Evolutionary conservation across 1,140 invertebrate species (phyloP).

Genomic region (Brachionus asplanchnoidis): DNA sequence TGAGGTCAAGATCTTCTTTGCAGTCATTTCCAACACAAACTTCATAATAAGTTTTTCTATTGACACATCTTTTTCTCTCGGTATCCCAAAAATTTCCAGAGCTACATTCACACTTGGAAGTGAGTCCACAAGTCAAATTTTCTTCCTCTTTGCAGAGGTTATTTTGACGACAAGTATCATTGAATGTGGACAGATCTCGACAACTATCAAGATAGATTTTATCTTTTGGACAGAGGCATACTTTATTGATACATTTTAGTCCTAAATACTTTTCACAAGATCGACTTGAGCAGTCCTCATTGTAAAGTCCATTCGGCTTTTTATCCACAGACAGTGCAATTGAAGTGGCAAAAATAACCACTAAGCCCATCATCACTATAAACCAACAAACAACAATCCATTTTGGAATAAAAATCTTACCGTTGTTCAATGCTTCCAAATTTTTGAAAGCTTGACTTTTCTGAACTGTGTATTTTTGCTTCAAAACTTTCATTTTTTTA

Average conservation of each 20-base stretch:
- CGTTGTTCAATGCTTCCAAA: neutral
- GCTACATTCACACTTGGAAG: neutral
- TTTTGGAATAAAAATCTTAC: neutral
- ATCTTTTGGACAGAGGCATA: neutral
- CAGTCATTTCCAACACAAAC: neutral
- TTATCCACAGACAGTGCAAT: neutral
- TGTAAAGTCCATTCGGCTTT: neutral
- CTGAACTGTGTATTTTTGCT: neutral
- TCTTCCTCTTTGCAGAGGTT: neutral
- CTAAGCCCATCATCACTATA: neutral
- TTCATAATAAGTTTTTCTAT: neutral
- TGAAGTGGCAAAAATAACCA: neutral
- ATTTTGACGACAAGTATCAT: neutral
- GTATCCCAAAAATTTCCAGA: neutral
- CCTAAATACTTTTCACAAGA: neutral
- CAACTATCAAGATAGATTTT: neutral
- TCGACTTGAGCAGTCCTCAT: neutral
- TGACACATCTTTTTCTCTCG: neutral
- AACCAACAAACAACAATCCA: neutral
- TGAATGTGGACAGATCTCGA: neutral
- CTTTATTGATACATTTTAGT: neutral
- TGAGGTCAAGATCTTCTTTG: neutral
- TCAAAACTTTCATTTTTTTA: neutral
- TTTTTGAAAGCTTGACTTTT: neutral
- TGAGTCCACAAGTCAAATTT: neutral